phyloP scores from a whole-genome alignment of 2,888 invertebrate species.

The Hybos culiciformis region DNA sequence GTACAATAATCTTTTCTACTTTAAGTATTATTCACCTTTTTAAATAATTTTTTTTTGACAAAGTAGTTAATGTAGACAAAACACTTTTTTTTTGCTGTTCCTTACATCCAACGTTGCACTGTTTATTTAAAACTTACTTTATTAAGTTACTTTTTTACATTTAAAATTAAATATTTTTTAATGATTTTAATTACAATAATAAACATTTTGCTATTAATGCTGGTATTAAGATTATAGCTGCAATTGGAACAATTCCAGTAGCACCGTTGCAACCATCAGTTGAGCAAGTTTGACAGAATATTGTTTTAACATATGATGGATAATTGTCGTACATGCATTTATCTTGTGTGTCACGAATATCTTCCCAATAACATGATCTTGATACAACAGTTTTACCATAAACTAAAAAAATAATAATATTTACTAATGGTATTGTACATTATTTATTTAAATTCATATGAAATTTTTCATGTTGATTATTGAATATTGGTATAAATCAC shows the following conservation, averaged over 20 bases:
- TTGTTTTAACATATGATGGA: slow-evolving; percentile 33
- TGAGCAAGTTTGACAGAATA: slow-evolving; percentile 33
- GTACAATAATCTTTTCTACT: too few species aligned
- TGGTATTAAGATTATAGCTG: slow-evolving; percentile 17
- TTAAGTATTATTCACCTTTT: too few species aligned
- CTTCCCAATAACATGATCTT: slow-evolving; percentile 35
- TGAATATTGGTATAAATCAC: neutral
- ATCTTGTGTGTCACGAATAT: slow-evolving; percentile 30
- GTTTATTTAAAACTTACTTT: neutral
- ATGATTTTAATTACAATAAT: slow-evolving; percentile 3
- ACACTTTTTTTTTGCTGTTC: neutral
- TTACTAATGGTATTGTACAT: neutral
- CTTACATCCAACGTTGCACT: neutral
- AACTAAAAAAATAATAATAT: slow-evolving; percentile 23
- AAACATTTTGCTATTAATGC: slow-evolving; percentile 10
- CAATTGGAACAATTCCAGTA: slow-evolving; percentile 20
- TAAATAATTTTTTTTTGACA: too few species aligned
- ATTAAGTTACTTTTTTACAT: neutral
- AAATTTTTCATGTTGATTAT: neutral
- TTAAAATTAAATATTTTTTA: neutral
- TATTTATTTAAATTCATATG: neutral
- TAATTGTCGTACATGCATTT: slow-evolving; percentile 30
- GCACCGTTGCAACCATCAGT: slow-evolving; percentile 34
- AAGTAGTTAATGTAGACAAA: neutral
- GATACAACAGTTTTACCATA: slow-evolving; percentile 34